Base-by-base conservation (phyloP, 2,888 invertebrate genomes). In the Drosophila trichaetosa region DNA sequence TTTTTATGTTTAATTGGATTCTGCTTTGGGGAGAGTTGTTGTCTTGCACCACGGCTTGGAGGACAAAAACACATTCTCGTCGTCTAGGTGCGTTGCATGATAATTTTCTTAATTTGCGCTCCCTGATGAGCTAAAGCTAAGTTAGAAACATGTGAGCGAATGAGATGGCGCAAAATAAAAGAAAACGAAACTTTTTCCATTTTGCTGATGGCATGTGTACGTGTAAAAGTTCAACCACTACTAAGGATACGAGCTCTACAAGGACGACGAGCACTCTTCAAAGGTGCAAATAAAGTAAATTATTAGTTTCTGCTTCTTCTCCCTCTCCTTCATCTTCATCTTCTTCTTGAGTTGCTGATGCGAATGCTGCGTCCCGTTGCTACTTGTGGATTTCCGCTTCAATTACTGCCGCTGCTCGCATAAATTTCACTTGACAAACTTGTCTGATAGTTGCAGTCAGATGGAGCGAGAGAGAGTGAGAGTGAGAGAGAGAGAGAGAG, bases 261-360 rank as follows among this genome's bases (percentile, higher is more conserved):
- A 64, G 53, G 54, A 70, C 63, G 63, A 73, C 54, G 54, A 56
- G 71, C 64, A 69, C 87, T 85, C 87, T 84, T 87, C 80, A 87
- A 82, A 87, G 89, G 88, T 87, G 87, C 85, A 87, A 87, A 87
- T 87, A 89, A 87, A 87, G 87, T 87, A 87, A 87, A 87, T 87
- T 87, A 87, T 89, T 87, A 87, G 83, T 89, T 87, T 79, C 84
- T 65, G 52, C 77, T 71, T 54, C 71, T 64, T 27, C 51, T 38
- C 40, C 53, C 42, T 42, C 53, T 31, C 49, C 72, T 36, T 38
- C 73, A 1, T 59, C 70, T 2, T 8, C 38, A 8, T 53, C 34
- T 61, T 56, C 38, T 38, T 54, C 34, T 61, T 52, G 38, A 29
- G 56, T 29, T 29, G 34, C 64, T 27, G 40, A 31, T 64, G 57